phyloP scores from a whole-genome alignment of 2,797 vertebrate genomes.

The Aphelocoma californica region DNA sequence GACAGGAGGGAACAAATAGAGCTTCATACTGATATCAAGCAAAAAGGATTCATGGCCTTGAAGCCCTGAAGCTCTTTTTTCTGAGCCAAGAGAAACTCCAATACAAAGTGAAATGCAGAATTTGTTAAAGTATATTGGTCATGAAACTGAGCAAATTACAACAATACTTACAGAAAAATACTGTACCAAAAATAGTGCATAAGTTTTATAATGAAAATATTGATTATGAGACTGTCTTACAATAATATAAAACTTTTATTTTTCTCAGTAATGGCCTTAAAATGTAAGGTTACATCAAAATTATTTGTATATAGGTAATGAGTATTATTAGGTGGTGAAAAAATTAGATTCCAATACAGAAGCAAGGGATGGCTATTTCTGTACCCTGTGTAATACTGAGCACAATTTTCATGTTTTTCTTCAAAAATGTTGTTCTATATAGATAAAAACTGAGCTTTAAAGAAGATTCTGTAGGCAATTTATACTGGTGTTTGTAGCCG shows the following conservation, averaged over 20 bases:
- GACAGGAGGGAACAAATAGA: neutral
- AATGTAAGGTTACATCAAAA: neutral
- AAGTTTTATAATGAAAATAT: neutral
- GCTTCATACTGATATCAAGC: neutral
- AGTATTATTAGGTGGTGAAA: neutral
- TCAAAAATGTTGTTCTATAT: neutral
- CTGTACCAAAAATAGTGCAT: neutral
- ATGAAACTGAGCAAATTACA: neutral
- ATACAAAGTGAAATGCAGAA: neutral
- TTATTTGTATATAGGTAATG: neutral
- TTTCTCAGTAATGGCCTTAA: neutral
- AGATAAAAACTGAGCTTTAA: conserved; percentile 7
- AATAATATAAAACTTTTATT: neutral
- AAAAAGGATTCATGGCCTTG: neutral
- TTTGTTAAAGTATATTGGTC: neutral
- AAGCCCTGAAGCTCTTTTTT: neutral
- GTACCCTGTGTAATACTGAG: neutral
- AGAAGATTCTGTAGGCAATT: neutral
- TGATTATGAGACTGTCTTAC: neutral
- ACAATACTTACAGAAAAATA: neutral
- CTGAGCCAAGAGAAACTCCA: neutral
- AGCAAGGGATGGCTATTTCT: neutral
- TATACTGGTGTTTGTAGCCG: neutral
- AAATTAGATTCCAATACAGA: neutral
- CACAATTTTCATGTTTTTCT: neutral